Evolutionary conservation across 2,888 invertebrate genomes (phyloP), one percentile per base, ranked within the genome.

Genomic region (Diarsia mendica): DNA sequence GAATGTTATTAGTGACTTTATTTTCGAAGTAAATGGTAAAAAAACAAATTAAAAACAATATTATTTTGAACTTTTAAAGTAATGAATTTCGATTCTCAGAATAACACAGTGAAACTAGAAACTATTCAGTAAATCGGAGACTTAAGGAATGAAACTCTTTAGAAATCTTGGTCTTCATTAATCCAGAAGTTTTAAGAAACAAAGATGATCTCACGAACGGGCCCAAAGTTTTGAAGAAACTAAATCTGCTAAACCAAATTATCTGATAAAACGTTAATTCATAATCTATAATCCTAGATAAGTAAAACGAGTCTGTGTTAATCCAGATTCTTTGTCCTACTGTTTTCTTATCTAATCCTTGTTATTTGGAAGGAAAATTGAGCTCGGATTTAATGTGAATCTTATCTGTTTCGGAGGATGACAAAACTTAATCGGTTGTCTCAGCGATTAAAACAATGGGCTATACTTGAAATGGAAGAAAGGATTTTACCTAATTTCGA

Each of bases 341-440:
- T 77, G 88, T 72, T 78, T 85, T 83, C 79, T 88, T 84, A 88
- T 84, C 88, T 84, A 85, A 88, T 82, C 79, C 85, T 70, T 77
- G 79, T 83, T 83, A 82, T 85, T 88, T 79, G 73, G 79, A 87
- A 80, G 81, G 82, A 85, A 87, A 87, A 84, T 87, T 87, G 77
- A 85, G 87, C 82, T 78, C 18, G 78, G 87, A 87, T 88, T 87
- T 79, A 87, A 87, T 85, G 80, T 79, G 79, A 88, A 87, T 73
- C 76, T 87, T 88, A 87, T 88, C 87, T 84, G 75, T 77, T 72
- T 82, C 78, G 58, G 85, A 88, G 79, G 79, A 85, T 87, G 87
- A 88, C 85, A 80, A 87, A 87, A 87, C 84, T 81, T 85, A 88
- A 87, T 85, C 85, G 87, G 80, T 85, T 85, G 82, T 79, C 82